Conservation (phyloP, 2,113 vertebrate species). For the Mustela lutreola region DNA sequence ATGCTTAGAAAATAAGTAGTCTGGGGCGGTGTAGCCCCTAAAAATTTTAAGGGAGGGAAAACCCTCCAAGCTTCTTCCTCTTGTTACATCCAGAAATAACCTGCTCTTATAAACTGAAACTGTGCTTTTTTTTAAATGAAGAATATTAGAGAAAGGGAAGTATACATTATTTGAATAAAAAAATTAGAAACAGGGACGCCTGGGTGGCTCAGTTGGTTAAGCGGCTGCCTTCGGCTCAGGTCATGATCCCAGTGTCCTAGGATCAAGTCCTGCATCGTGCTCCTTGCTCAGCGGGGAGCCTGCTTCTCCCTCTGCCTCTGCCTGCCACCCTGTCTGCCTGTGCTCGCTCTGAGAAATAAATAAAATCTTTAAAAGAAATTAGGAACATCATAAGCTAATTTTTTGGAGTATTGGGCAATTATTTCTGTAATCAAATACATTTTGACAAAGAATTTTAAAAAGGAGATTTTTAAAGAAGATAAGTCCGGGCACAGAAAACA, state of each 20-base stretch:
- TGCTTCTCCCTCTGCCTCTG: no score
- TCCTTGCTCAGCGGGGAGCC: no score
- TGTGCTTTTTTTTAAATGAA: neutral
- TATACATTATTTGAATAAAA: neutral
- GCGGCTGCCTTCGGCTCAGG: no score
- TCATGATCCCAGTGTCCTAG: no score
- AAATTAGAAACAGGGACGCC: neutral
- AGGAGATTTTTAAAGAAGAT: neutral
- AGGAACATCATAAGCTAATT: neutral
- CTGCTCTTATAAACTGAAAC: neutral
- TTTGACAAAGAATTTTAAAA: slow-evolving; percentile 6
- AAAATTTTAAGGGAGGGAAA: neutral
- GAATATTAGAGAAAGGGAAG: neutral
- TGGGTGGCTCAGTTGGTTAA: no score
- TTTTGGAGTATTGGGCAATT: neutral
- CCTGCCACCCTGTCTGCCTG: no score
- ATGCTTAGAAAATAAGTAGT: slow-evolving; percentile 26
- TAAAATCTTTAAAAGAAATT: neutral
- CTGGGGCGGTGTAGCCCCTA: neutral
- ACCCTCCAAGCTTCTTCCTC: neutral
- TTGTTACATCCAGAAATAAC: neutral
- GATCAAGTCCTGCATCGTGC: no score
- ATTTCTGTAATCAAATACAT: slow-evolving; percentile 47
- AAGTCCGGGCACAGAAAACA: slow-evolving; percentile 10
- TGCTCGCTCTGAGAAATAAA: no score